Evolutionary conservation across 1,140 invertebrate genomes (phyloP), one percentile per base, ranked within the genome.

Genomic region (Rhagoletis zephyria): DNA sequence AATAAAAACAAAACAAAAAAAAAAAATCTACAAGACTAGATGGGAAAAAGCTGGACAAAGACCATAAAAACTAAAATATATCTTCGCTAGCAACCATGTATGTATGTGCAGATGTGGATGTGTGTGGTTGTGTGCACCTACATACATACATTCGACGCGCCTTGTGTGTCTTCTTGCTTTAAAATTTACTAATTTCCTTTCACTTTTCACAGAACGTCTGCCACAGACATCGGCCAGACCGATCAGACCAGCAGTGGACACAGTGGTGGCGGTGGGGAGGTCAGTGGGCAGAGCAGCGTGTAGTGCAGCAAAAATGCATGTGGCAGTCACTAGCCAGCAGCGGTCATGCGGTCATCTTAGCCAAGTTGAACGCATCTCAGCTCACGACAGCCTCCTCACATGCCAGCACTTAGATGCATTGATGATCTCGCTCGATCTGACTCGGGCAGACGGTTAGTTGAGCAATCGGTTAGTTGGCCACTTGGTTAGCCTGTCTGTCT

Each of bases 151-250:
- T 70, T 67, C 42, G 6, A n/a, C 5, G 6, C 65, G 3, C 19
- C 19, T 67, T 42, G 9, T 67, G 65, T 67, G 65, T 67, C 65
- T 67, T 42, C 65, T 48, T 74, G 14, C 14, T 74, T 45, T 74
- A n/a, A 48, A 74, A n/a, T 45, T 7, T 48, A 42, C 4, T 74
- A 16, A 74, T 74, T 74, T 45, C 67, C 67, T 74, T 74, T 74
- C 67, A 74, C 67, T 74, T 74, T 74, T 74, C 67, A 48, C 42
- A 74, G 67, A 74, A 74, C 67, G 4, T 40, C 67, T 74, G 67
- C 67, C 6, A 16, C 67, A 48, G 67, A 45, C 67, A 7, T 40
- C 40, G 40, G 40, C 40, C 67, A 14, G 40, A 2, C 42, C 67
- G 67, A 19, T 42, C 10, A 42, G 30, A 70, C 42, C 7, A 4